phyloP scores from a whole-genome alignment of 53 echinoderm and acorn worm species.

The Arbacia lixula region DNA sequence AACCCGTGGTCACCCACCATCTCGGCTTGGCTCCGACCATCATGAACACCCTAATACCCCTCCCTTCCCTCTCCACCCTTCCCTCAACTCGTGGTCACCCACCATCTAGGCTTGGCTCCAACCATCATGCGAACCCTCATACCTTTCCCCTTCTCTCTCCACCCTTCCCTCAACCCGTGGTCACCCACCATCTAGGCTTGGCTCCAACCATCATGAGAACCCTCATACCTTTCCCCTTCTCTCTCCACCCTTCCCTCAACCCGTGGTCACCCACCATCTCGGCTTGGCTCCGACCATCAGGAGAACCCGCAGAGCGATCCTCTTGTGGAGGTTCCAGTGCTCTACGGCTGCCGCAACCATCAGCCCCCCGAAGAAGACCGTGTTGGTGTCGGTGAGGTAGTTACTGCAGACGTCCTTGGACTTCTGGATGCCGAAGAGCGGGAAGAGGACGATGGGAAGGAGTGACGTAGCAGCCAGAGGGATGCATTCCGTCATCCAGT shows the following conservation, averaged over 20 bases:
- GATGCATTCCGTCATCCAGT: constrained; percentile 87
- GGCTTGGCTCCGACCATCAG: constrained; percentile 83
- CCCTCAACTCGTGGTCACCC: neutral
- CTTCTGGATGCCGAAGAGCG: constrained; percentile 81
- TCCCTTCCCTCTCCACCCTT: neutral
- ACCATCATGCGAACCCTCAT: constrained; percentile 23
- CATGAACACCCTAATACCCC: constrained; percentile 64
- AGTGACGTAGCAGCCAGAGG: constrained; percentile 91
- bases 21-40: constrained; percentile 83
- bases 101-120: constrained; percentile 93
- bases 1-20: constrained; percentile 58
- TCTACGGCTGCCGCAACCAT: constrained; percentile 92
- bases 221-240: constrained; percentile 13
- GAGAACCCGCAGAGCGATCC: constrained; percentile 85
- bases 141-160: neutral
- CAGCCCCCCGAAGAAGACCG: constrained; percentile 84
- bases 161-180: no score
- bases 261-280: constrained; percentile 69
- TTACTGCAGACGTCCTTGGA: constrained; percentile 78
- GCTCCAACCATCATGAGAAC: constrained; percentile 79
- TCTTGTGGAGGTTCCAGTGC: constrained; percentile 83
- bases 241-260: neutral
- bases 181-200: constrained; percentile 82
- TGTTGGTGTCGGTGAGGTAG: constrained; percentile 89
- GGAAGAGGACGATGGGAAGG: constrained; percentile 94